Evolutionary conservation across 2,797 vertebrate genomes (phyloP).

Genomic region (Xiphorhynchus erythropygius): DNA sequence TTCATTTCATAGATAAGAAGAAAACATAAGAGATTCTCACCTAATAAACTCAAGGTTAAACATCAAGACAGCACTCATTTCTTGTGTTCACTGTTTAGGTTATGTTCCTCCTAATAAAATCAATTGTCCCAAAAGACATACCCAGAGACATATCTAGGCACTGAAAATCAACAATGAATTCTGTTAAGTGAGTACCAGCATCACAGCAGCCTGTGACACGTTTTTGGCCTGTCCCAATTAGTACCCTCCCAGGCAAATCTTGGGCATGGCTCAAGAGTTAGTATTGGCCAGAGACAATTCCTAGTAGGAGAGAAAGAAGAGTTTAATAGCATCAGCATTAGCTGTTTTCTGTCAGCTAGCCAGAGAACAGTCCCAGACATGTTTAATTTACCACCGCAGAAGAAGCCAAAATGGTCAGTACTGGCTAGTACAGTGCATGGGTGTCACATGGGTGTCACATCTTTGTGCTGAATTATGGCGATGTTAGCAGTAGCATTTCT

Average conservation of each 20-base stretch:
- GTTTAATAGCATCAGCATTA: conserved; percentile 18
- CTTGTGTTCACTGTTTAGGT: not conserved
- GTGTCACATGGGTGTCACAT: not conserved
- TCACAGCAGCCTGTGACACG: not conserved
- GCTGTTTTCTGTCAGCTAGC: conserved; percentile 15
- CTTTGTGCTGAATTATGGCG: not conserved
- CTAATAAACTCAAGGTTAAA: not conserved
- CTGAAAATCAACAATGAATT: not conserved
- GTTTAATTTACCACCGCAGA: not conserved
- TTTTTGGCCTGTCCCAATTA: not conserved
- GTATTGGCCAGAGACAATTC: not conserved
- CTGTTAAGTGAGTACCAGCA: not conserved
- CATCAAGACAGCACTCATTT: not conserved
- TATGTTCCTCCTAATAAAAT: not conserved
- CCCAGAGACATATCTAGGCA: not conserved
- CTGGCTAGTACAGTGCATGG: not conserved
- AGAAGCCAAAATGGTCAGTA: conserved; percentile 3
- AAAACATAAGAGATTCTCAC: conserved; percentile 20
- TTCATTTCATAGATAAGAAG: not conserved
- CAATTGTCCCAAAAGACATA: not conserved
- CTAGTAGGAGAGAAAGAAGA: not conserved
- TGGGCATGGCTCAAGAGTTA: not conserved
- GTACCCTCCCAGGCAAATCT: not conserved
- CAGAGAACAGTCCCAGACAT: conserved; percentile 1
- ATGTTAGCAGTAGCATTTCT: not conserved